Base-by-base conservation (phyloP, 2,797 vertebrate species). In the Siniperca undulata region DNA sequence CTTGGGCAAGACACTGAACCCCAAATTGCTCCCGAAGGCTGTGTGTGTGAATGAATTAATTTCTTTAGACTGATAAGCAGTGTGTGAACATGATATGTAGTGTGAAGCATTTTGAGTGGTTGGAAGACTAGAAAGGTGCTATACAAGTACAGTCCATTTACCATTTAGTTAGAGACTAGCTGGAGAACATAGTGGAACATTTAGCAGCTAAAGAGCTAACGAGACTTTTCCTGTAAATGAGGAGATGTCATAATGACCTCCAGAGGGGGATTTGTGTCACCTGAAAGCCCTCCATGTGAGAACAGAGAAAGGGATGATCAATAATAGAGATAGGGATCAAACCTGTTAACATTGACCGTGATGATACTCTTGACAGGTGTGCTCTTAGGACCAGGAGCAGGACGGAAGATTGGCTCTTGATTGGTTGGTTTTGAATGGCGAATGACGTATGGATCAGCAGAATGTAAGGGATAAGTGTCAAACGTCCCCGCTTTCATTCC, bases 401-500 rank as follows among this genome's bases (percentile, higher is more conserved):
- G 91, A 34, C 19, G 80, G 53, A 92, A 92, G 1, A 90, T 4
- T 17, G 65, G 83, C 65, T 76, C 84, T 3, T 69, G 81, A 62
- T 46, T 70, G 64, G 68, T 38, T 14, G 2, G n/a, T 82, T 81
- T 93, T 50, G 84, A 66, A 6, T 55, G 85, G 0, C 65, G 83
- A 36, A 38, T 7, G 27, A 14, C 8, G 22, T 88, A 91, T 0
- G 82, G 85, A 48, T 93, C 89, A 58, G 85, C 60, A 78, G 90
- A 93, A 71, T 93, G 89, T 27, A 74, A 78, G 1, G 88, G 91
- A 40, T 91, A 91, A 24, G 60, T 4, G 30, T 74, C 70, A 69
- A 90, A 91, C 1, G 80, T 94, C n/a, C 92, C 89, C 0, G 87
- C 91, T 72, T 94, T 93, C 86, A 94, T 84, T 50, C 89, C 84